phyloP scores from a whole-genome alignment of 2,113 vertebrate species.

The Apistogramma diplotaenia region DNA sequence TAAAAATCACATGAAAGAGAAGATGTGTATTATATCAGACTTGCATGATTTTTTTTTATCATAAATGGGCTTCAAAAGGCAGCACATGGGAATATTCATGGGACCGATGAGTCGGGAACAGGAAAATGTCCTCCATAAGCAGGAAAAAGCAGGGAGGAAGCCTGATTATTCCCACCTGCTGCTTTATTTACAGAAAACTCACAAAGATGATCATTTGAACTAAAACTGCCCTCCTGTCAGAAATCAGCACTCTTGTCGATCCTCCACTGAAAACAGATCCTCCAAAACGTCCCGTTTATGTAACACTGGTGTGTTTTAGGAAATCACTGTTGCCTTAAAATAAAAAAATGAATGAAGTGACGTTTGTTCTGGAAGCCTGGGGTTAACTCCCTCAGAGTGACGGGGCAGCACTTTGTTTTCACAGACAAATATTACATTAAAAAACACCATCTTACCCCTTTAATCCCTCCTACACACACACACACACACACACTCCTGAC shows the following conservation, averaged over 20 bases:
- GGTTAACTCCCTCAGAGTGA: neutral
- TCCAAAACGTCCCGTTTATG: neutral
- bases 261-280: neutral
- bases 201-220: neutral
- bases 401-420: neutral
- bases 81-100: neutral
- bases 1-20: neutral
- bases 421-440: neutral
- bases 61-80: neutral
- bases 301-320: fast-evolving
- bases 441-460: neutral
- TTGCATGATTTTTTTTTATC: fast-evolving
- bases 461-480: neutral
- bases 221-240: neutral
- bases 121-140: no score
- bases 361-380: neutral
- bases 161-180: neutral
- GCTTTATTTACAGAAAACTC: neutral
- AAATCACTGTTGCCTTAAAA: neutral
- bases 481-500: neutral
- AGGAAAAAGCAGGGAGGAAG: neutral
- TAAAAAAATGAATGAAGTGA: neutral
- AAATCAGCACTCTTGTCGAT: neutral
- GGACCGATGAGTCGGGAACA: no score
- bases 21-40: neutral